Base-by-base conservation (phyloP, 1,140 invertebrate genomes). In the Halesus radiatus region DNA sequence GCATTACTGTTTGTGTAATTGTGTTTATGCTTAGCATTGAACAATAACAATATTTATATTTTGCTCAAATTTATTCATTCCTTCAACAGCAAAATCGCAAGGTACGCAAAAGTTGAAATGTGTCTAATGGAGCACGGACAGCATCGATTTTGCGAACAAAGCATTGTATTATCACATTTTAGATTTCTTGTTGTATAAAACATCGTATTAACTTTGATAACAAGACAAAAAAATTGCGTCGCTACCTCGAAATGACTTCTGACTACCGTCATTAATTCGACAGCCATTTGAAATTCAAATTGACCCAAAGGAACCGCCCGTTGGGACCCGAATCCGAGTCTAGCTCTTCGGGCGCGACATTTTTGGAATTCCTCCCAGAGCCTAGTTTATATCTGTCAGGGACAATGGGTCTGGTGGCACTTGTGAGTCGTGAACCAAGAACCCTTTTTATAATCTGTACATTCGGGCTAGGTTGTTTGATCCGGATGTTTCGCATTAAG, bases 281-380 rank as follows among this genome's bases (percentile, higher is more conserved):
- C 54, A 29, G 37, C 66, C 13, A 72, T 72, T 72, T 50, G 68
- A 72, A 50, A 23, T 50, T 52, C 68, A 50, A 72, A 72, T 72
- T 72, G 37, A 45, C 6, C 23, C 18, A 45, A 45, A 45, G 37
- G 37, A 18, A 18, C 32, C 68, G 18, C 68, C 68, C 37, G n/a
- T 0, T 32, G 37, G 37, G 18, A 20, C 26, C 37, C 26, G n/a
- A 26, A 20, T 52, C 68, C 68, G 20, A 8, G 16, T 22, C 37
- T 45, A 45, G 37, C 13, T 45, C 37, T 45, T 45, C 6, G 45
- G 45, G 68, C 45, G 68, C 18, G 68, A 72, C 68, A 72, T 72
- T 72, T 18, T 52, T 72, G n/a, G 68, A 52, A 72, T 72, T 72
- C 45, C 23, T 66, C 26, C 15, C 29, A 15, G 56, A 22, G 29